Base-by-base conservation (phyloP, 2,888 invertebrate species). In the Athalia circularis region DNA sequence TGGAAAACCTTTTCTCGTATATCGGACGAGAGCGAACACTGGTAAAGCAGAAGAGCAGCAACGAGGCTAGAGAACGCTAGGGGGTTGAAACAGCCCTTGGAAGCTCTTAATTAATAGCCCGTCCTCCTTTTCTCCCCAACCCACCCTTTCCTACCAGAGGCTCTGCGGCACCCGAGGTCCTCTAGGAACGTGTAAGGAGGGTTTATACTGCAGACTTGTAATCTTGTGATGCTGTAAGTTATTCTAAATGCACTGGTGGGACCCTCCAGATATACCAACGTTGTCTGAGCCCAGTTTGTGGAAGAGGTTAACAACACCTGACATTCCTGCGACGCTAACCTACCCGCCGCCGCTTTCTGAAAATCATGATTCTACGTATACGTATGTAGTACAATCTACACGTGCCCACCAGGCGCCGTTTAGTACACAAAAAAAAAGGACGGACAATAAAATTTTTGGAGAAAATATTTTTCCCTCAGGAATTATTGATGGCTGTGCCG, bases 161-260 rank as follows among this genome's bases (percentile, higher is more conserved):
- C 52, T 64, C 59, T 15, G 54, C 43, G 43, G 62, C 75, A 50
- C 62, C 45, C 11, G 59, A 72, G 72, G 57, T 59, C 72, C 72
- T 72, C 72, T 29, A 29, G 75, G 29, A 8, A 52, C 75, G 62
- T 75, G 85, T 84, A 86, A 86, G 87, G 86, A 86, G 86, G 86
- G 86, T 88, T 88, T 88, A 88, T 86, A 84, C 85, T 82, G 85
- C 83, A 87, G 89, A 88, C 89, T 88, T 89, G 89, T 89, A 89
- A 89, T 89, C 89, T 89, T 88, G 86, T 85, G 87, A 89, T 86
- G 88, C 85, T 85, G 87, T 88, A 88, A 89, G 88, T 89, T 89
- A 89, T 89, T 89, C 88, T 87, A 87, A 89, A 89, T 89, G 88
- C 87, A 88, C 88, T 72, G 72, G 8, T 47, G 72, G 72, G 72